These are phyloP conservation scores for Himalopsyche tibetana DNA, from an alignment of 2,888 invertebrate species.

Conservation along the genomic window DNA sequence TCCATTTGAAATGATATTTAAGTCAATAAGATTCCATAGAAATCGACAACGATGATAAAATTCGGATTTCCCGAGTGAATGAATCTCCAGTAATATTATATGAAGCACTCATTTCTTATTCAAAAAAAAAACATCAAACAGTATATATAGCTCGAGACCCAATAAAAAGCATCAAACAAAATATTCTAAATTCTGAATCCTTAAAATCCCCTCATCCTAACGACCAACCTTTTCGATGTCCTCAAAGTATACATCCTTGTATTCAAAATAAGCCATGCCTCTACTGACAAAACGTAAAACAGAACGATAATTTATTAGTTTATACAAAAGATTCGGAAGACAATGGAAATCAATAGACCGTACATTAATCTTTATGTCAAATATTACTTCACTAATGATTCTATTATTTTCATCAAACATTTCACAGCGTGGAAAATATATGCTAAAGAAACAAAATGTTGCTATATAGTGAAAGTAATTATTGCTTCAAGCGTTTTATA, in stretches of 20 bases:
- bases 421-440: background rate
- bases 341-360: conserved; percentile 53
- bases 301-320: conserved; percentile 26
- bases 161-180: conserved; percentile 26
- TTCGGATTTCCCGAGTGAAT: conserved; percentile 6
- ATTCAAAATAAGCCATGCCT: conserved; percentile 22
- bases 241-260: background rate
- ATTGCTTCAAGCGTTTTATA: too few species aligned
- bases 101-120: conserved; percentile 5
- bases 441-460: too few species aligned
- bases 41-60: background rate
- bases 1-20: too few species aligned
- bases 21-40: too few species aligned
- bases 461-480: too few species aligned
- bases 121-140: conserved; percentile 21
- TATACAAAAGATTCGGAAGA: conserved; percentile 14
- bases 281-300: conserved; percentile 50
- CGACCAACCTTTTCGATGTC: conserved; percentile 30
- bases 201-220: background rate
- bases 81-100: background rate
- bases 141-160: background rate
- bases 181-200: conserved; percentile 10
- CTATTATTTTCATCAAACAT: conserved; percentile 48
- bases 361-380: conserved; percentile 59
- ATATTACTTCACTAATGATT: conserved; percentile 59